Base-by-base conservation (phyloP, 2,113 vertebrate genomes). In the Pelobates fuscus region DNA sequence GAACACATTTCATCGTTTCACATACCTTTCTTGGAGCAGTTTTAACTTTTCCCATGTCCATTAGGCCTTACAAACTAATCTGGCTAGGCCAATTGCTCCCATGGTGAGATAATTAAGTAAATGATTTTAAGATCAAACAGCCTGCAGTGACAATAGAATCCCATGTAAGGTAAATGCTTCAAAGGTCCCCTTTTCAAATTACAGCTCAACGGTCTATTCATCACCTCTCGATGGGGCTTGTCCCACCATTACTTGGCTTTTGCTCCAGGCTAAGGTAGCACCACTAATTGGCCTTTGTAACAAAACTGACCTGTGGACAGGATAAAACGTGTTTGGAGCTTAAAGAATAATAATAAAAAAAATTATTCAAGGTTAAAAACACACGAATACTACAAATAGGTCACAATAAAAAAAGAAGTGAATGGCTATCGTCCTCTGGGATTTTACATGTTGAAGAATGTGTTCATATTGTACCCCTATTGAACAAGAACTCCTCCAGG, bases 81-180 rank as follows among this genome's bases (percentile, higher is more conserved):
- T 95, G 87, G 91, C 93, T 92, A 92, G 90, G 93, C 94, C 94
- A 94, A 94, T 97, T 95, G 94, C 95, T 97, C 94, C 94, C 91
- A 92, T 92, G 91, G 95, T 95, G 95, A 98, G 95, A 97, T 98
- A 95, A 98, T 99, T 96, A 98, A 98, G 96, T 94, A 95, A 96
- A 98, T 98, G 95, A 98, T 99, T 98, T 98, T 95, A 95, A 98
- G 96, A 98, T 98, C 97, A 99, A 99, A 99, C 94, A 93, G 93
- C 94, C 94, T 91, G 92, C 92, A 90, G 92, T 92, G 91, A 98
- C 96, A 98, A 98, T 98, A 92, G 94, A 92, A 94, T 94, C 92
- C 94, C 94, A 90, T 93, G 94, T 94, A 94, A 96, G 95, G 94
- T 95, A 94, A 99, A 96, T 94, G 94, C 95, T 94, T 95, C 92